Evolutionary conservation across 2,888 invertebrate species (phyloP), one percentile per base, ranked within the genome.

Genomic region (Petrophora chlorosata): DNA sequence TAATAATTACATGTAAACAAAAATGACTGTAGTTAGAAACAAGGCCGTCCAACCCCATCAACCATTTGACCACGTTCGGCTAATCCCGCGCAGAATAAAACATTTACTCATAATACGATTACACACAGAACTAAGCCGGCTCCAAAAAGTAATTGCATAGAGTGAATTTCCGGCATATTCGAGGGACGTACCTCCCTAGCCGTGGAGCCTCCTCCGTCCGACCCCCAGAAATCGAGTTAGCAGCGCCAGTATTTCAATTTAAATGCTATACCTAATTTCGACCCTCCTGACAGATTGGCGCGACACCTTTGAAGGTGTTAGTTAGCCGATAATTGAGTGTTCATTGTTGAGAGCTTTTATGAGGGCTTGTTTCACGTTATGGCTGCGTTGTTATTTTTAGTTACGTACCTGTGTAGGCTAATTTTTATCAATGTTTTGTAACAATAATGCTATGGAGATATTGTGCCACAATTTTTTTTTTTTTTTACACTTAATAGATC

Each of bases 211-310:
- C 81, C 77, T 70, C 61, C 53, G 67, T 61, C 57, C 80, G 67
- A 65, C 80, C 84, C 80, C 80, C 79, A 78, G 79, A 82, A 85
- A 85, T 83, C 76, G 78, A 81, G 77, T 86, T 85, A 85, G 70
- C 74, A 63, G 67, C 70, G 72, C 62, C 79, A 80, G 79, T 81
- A 84, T 85, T 85, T 80, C 85, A 81, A 85, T 86, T 85, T 85
- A 82, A 82, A 79, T 73, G 79, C 80, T 80, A 83, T 81, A 79
- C 73, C 84, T 82, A 86, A 85, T 78, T 67, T 58, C 60, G 62
- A 71, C 70, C 77, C 78, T 65, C 50, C 25, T 38, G 47, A 61
- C 53, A 53, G 59, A 61, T 53, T 54, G 56, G 62, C 59, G 52
- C 41, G 55, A 43, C 53, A 58, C 50, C 46, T 60, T 56, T 59